Percentiles rank a stretch among this genome's conserved stretches.
Conservation (phyloP, 2,797 vertebrate species). For the Hippocampus kuda region DNA sequence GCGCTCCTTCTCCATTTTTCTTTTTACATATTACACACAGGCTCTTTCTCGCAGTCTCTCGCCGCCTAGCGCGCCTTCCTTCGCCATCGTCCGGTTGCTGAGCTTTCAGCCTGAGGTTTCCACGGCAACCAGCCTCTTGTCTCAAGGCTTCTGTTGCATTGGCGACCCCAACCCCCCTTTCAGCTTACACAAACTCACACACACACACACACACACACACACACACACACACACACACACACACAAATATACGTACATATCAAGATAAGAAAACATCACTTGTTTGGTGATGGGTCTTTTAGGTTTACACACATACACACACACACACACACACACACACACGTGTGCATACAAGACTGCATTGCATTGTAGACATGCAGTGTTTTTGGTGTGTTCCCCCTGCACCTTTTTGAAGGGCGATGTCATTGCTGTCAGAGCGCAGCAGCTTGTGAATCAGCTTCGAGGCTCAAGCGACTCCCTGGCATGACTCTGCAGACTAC, state of each 20-base stretch:
- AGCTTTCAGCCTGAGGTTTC: slow-evolving; percentile 65
- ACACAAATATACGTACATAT: neutral
- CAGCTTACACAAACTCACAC: slow-evolving; percentile 31
- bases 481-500: slow-evolving; percentile 23
- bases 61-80: slow-evolving; percentile 4
- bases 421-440: slow-evolving; percentile 30
- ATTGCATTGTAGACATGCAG: neutral
- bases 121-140: slow-evolving; percentile 62
- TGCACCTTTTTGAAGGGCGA: slow-evolving; percentile 9
- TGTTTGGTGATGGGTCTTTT: neutral
- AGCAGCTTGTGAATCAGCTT: slow-evolving; percentile 42
- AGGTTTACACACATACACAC: neutral
- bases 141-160: slow-evolving; percentile 38
- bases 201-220: neutral
- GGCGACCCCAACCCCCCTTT: slow-evolving; percentile 61
- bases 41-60: slow-evolving; percentile 20
- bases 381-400: slow-evolving; percentile 7
- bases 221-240: neutral
- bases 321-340: neutral
- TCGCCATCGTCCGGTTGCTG: slow-evolving; percentile 45
- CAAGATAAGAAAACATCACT: neutral
- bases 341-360: too few species aligned
- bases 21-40: slow-evolving; percentile 21
- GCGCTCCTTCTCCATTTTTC: slow-evolving; percentile 26
- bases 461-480: slow-evolving; percentile 26